A percentile compares a stretch with the other conserved stretches of the same genome.
phyloP scores from a whole-genome alignment of 2,888 invertebrate genomes.

The Chloroclysta siterata region DNA sequence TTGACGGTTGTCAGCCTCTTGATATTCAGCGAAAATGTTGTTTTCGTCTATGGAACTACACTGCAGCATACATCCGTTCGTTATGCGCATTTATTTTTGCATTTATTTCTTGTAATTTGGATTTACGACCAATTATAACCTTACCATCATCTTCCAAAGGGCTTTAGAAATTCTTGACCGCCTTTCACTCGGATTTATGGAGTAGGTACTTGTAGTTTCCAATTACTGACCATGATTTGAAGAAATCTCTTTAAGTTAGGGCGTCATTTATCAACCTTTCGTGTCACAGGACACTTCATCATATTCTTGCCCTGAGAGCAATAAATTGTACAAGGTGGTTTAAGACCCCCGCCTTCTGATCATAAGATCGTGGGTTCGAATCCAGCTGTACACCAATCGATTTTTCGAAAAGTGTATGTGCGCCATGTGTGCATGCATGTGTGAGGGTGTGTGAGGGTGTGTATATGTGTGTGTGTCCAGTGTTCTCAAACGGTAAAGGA shows the following conservation, averaged over 20 bases:
- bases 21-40: neutral
- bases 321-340: neutral
- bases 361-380: no score
- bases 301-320: neutral
- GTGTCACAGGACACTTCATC: neutral
- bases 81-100: slow-evolving; percentile 6
- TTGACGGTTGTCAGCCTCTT: no score
- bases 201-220: slow-evolving; percentile 31
- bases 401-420: no score
- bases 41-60: neutral
- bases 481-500: no score
- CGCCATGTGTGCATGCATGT: no score
- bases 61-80: neutral
- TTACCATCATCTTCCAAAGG: slow-evolving; percentile 15
- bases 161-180: slow-evolving; percentile 26
- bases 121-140: slow-evolving; percentile 15
- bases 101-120: slow-evolving; percentile 5
- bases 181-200: slow-evolving; percentile 34
- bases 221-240: slow-evolving; percentile 40
- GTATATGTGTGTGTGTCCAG: no score
- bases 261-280: slow-evolving; percentile 5
- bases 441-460: no score
- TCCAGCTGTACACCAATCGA: no score
- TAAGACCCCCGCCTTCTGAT: no score
- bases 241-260: slow-evolving; percentile 19